Base-by-base conservation (phyloP, 1,140 invertebrate genomes). In the Drosophila dunni region DNA sequence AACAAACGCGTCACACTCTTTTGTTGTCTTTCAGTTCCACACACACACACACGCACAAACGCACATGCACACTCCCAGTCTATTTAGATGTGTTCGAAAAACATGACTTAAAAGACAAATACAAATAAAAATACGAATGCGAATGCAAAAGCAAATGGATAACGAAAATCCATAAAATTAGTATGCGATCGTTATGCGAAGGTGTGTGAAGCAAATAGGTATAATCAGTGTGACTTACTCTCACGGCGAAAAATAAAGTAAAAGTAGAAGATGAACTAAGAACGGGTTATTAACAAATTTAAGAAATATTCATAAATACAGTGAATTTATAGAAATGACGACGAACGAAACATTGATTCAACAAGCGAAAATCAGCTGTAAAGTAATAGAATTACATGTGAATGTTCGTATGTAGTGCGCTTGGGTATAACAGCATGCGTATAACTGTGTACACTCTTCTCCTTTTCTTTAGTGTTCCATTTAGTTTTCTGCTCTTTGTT, bases 171-270 rank as follows among this genome's bases (percentile, higher is more conserved):
- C 38, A 56, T 69, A 56, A 34, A 57, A 34, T 7, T 11, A 46
- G 50, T 17, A 34, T 36, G 34, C n/a, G 56, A 73, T 67, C 20
- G 33, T 38, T 54, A 24, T 60, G 54, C 54, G 63, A 67, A 67
- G 54, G 69, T n/a, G 56, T 67, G 54, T 42, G 38, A 67, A 50
- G 63, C 69, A 53, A 72, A 61, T 67, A 29, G 54, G 40, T 38
- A 61, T 67, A 67, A 67, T 73, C 70, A 44, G 38, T 73, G 40
- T 45, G 69, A 66, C 45, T 67, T 51, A 44, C 67, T 50, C 65
- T 20, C 65, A 13, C 20, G 15, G 11, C 62, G n/a, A 3, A 38
- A 50, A 66, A 17, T 15, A 58, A 29, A 29, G 9, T 24, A 42
- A 60, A 67, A 62, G 45, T 24, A 10, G 36, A 42, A 51, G 24